A percentile compares a stretch with the other conserved stretches of the same genome.
These are phyloP conservation scores for Alviniconcha marisindica DNA, from an alignment of 1,140 invertebrate genomes.

Conservation along the genomic window DNA sequence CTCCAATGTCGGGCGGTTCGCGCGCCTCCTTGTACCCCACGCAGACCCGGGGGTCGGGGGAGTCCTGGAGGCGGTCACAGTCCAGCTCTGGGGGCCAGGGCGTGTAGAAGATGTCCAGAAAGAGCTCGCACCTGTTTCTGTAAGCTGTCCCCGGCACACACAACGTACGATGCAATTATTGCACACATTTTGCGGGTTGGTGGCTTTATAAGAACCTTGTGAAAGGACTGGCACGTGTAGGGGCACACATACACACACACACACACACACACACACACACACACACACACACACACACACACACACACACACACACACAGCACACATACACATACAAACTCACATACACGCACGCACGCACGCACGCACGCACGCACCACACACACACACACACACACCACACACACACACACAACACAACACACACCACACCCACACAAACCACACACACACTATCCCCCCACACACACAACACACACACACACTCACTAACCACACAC, in stretches of 20 bases:
- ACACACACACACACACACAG: neutral
- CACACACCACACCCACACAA: neutral
- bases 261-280: neutral
- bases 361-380: neutral
- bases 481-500: neutral
- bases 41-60: slow-evolving; percentile 61
- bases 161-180: too few relatives aligned
- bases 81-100: slow-evolving; percentile 57
- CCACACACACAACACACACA: too few relatives aligned
- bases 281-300: slow-evolving; percentile 8
- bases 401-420: too few relatives aligned
- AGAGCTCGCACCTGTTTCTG: slow-evolving; percentile 60
- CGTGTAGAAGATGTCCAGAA: slow-evolving; percentile 60
- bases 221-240: too few relatives aligned
- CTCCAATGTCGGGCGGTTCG: slow-evolving; percentile 53
- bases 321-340: too few relatives aligned
- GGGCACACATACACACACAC: neutral
- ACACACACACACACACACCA: too few relatives aligned
- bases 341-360: neutral
- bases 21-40: slow-evolving; percentile 63
- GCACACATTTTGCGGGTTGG: too few relatives aligned
- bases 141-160: slow-evolving; percentile 58
- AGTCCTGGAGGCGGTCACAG: slow-evolving; percentile 64
- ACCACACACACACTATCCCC: neutral
- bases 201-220: too few relatives aligned